A percentile compares a stretch with the other conserved stretches of the same genome.
Conservation (phyloP, 2,888 invertebrate species). For the Tenthredo mesomela region DNA sequence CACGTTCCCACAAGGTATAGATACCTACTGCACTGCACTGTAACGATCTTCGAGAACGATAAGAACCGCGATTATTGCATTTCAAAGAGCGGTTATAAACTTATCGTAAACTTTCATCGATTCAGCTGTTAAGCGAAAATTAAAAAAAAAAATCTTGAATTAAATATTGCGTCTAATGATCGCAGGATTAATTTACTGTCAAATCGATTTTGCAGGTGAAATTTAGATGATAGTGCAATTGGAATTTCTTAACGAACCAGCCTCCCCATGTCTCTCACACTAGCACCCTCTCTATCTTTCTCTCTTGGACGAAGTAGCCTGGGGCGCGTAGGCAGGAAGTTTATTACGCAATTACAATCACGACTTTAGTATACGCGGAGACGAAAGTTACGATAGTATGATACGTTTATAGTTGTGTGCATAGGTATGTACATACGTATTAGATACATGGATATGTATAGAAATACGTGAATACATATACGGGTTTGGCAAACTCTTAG, state of each 20-base stretch:
- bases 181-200: not conserved
- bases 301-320: not conserved
- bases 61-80: not conserved
- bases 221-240: conserved; percentile 28
- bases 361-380: conserved; percentile 41
- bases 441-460: not conserved
- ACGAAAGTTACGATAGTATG: conserved; percentile 45
- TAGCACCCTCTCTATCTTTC: conserved; percentile 1
- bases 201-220: conserved; percentile 1
- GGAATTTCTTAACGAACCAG: conserved; percentile 43
- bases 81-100: not conserved
- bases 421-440: not conserved
- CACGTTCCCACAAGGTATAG: not conserved
- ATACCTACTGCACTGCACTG: not conserved
- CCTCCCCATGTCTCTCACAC: not conserved
- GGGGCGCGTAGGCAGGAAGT: conserved; percentile 43
- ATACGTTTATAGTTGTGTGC: not conserved
- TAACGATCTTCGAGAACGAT: not conserved
- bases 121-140: not conserved
- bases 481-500: conserved; percentile 15
- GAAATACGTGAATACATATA: not conserved
- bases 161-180: not conserved
- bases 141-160: not conserved
- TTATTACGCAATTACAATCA: conserved; percentile 51
- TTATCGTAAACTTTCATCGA: not conserved